Conservation (phyloP, 1,140 invertebrate species). For the Zaprionus tsacasi region DNA sequence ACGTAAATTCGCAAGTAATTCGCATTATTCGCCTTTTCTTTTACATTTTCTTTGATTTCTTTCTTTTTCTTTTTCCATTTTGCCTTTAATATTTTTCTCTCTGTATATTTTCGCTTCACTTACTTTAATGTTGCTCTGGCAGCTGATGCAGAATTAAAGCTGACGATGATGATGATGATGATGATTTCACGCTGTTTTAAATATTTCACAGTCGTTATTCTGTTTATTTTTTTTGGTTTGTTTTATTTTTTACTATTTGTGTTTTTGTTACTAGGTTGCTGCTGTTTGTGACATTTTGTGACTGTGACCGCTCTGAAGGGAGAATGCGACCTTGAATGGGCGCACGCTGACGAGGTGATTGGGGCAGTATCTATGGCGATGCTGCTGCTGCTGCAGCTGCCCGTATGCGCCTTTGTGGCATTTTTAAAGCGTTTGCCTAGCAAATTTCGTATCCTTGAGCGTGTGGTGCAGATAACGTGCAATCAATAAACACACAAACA, state of each 20-base stretch:
- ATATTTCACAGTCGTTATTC: slow-evolving; percentile 8
- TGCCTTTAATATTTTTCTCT: slow-evolving; percentile 19
- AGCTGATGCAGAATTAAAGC: slow-evolving; percentile 16
- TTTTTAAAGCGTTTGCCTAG: slow-evolving; percentile 34
- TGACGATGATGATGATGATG: slow-evolving; percentile 27
- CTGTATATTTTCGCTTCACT: slow-evolving; percentile 30
- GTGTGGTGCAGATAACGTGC: slow-evolving; percentile 40
- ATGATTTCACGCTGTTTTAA: slow-evolving; percentile 27
- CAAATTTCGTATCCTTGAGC: slow-evolving; percentile 37
- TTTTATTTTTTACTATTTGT: background rate
- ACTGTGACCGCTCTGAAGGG: slow-evolving; percentile 37
- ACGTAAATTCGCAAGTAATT: slow-evolving; percentile 41
- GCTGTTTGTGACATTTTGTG: slow-evolving; percentile 67
- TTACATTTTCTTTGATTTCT: slow-evolving; percentile 9
- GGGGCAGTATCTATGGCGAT: slow-evolving; percentile 34
- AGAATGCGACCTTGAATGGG: slow-evolving; percentile 64
- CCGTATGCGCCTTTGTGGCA: slow-evolving; percentile 32
- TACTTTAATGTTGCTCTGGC: slow-evolving; percentile 61
- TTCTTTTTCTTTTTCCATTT: slow-evolving; percentile 1
- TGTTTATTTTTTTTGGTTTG: slow-evolving; percentile 28
- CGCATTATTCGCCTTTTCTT: slow-evolving; percentile 17
- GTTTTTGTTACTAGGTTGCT: slow-evolving; percentile 49
- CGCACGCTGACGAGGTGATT: slow-evolving; percentile 14
- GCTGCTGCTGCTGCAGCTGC: slow-evolving; percentile 40
- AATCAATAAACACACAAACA: slow-evolving; percentile 65